phyloP scores from a whole-genome alignment of 2,797 vertebrate genomes.

The Pangasius macronema region DNA sequence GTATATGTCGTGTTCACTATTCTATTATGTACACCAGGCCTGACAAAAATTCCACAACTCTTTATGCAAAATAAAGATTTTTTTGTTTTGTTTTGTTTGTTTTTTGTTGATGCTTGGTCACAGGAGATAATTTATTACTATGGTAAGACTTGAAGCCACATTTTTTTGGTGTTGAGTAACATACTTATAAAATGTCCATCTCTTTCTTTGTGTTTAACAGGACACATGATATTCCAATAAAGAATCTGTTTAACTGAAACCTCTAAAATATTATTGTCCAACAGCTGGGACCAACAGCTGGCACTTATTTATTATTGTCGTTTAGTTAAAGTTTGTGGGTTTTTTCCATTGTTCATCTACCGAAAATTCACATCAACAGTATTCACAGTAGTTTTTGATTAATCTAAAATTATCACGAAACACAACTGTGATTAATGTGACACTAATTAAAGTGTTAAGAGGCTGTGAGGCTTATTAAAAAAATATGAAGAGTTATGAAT shows the following conservation, averaged over 20 bases:
- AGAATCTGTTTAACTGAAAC: background rate
- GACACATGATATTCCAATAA: background rate
- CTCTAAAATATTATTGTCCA: background rate
- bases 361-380: background rate
- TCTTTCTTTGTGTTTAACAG: background rate
- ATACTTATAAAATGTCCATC: background rate
- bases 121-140: background rate
- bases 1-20: background rate
- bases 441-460: background rate
- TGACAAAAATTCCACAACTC: background rate
- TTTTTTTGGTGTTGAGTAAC: background rate
- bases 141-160: background rate
- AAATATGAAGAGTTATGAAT: background rate
- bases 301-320: background rate
- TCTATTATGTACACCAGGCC: background rate
- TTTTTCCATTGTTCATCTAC: background rate
- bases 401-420: background rate
- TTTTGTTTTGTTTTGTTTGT: background rate
- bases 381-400: background rate
- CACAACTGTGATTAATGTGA: background rate
- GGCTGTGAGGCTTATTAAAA: background rate
- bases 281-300: background rate
- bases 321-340: background rate
- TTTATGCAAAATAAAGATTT: background rate
- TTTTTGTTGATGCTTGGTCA: background rate